Base-by-base conservation (phyloP, 2,888 invertebrate genomes). In the Drosophila atripex region DNA sequence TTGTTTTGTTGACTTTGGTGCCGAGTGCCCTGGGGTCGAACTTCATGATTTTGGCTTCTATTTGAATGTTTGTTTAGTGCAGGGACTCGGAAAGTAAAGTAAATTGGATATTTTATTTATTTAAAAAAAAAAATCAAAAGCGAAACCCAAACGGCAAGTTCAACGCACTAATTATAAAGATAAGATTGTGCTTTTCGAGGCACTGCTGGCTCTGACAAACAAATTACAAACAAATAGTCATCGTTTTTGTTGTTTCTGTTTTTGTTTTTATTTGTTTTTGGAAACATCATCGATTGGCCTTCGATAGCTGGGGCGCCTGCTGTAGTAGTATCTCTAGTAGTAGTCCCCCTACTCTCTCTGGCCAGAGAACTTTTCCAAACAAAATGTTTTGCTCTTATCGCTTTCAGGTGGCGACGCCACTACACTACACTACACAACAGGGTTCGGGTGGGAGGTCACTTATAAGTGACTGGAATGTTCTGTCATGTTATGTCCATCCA, bases 161-260 rank as follows among this genome's bases (percentile, higher is more conserved):
- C 28, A 28, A 28, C 28, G 28, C 9, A 9, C 28, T 28, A 28
- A 28, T 28, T 28, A 28, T 28, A 0, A 28, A 25, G 25, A 25
- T 25, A 18, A 18, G 18, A 18, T 18, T 2, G 18, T 18, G 18
- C 18, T 18, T 18, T 18, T 18, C 18, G 21, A 0, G 21, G 21
- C n/a, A n/a, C n/a, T n/a, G n/a, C n/a, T n/a, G 51, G 32, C 54
- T 49, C 12, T 38, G 53, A 51, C 51, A 63, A 80, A 86, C 80
- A 80, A 86, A 80, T 86, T 86, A 86, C 85, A 86, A 84, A 84
- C 87, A 82, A 87, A 82, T 87, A 85, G 76, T 56, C 71, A 55
- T 73, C 47, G 64, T 32, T 46, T 35, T 35, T 16, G 21, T 7
- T 55, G 49, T 49, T 50, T 9, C 32, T 58, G 23, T 43, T 43